phyloP scores from a whole-genome alignment of 2,888 invertebrate species.

The Caenorhabditis uteleia region DNA sequence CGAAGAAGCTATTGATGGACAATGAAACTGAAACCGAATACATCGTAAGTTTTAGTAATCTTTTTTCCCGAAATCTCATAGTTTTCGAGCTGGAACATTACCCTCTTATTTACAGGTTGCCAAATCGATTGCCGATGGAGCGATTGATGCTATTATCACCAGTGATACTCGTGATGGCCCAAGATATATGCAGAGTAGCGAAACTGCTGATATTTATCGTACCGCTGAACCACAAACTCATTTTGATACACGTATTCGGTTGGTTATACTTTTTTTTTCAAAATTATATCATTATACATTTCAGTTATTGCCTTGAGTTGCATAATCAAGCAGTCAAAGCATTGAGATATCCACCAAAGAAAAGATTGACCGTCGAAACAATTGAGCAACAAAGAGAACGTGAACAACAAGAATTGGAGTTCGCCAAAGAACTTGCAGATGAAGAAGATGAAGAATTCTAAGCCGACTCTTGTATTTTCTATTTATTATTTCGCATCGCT shows the following conservation, averaged over 20 bases:
- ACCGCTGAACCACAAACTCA: constrained; percentile 76
- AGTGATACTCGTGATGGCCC: constrained; percentile 79
- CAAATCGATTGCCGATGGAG: constrained; percentile 86
- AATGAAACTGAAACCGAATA: constrained; percentile 95
- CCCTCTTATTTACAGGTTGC: constrained; percentile 43
- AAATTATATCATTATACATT: not conserved
- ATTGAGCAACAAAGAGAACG: constrained; percentile 67
- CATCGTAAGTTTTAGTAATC: constrained; percentile 78
- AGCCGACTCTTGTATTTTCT: not conserved
- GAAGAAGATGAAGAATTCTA: constrained; percentile 81
- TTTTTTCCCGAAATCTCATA: not conserved
- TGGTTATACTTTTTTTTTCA: not conserved
- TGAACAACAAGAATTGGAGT: constrained; percentile 82
- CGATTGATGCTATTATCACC: constrained; percentile 95
- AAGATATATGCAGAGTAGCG: constrained; percentile 90
- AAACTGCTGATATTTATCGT: constrained; percentile 89
- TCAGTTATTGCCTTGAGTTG: constrained; percentile 87
- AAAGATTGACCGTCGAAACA: constrained; percentile 90
- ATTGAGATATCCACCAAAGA: constrained; percentile 98
- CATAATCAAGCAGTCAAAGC: constrained; percentile 98
- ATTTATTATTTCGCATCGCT: not conserved
- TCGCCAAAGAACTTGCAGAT: constrained; percentile 99
- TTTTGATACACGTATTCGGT: constrained; percentile 79
- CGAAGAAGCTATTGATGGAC: constrained; percentile 88
- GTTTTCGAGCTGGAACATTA: too few relatives aligned